Conservation (phyloP, 2,797 vertebrate genomes). For the Betta splendens region DNA sequence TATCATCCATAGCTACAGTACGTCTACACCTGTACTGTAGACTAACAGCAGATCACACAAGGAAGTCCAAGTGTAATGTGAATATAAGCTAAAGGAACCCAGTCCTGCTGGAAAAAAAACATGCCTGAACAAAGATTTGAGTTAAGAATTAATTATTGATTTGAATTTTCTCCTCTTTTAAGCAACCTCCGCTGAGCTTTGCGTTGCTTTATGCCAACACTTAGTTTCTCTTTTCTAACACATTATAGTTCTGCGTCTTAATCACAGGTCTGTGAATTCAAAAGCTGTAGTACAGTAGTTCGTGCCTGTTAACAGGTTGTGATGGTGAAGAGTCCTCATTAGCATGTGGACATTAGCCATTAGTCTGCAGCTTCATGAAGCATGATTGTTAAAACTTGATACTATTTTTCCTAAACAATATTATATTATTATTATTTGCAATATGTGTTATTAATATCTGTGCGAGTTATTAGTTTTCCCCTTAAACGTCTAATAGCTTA, state of each 20-base stretch:
- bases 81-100: conserved; percentile 18
- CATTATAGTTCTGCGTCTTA: too few relatives aligned
- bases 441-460: background rate
- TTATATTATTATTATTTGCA: background rate
- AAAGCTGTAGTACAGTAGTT: too few relatives aligned
- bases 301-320: too few relatives aligned
- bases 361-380: background rate
- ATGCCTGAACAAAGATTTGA: background rate
- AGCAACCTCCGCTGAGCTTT: conserved; percentile 4
- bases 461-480: background rate
- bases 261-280: too few relatives aligned
- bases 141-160: conserved; percentile 7
- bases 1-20: background rate
- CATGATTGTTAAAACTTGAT: background rate
- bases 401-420: background rate
- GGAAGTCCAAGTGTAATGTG: conserved; percentile 16
- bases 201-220: conserved; percentile 15
- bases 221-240: too few relatives aligned
- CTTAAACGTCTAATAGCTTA: background rate
- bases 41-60: conserved; percentile 11
- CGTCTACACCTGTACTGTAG: too few relatives aligned
- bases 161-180: conserved; percentile 26
- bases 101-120: conserved; percentile 16
- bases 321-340: background rate
- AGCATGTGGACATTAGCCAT: background rate